Evolutionary conservation across 2,888 invertebrate genomes (phyloP).

Genomic region (Elgonia sp.): DNA sequence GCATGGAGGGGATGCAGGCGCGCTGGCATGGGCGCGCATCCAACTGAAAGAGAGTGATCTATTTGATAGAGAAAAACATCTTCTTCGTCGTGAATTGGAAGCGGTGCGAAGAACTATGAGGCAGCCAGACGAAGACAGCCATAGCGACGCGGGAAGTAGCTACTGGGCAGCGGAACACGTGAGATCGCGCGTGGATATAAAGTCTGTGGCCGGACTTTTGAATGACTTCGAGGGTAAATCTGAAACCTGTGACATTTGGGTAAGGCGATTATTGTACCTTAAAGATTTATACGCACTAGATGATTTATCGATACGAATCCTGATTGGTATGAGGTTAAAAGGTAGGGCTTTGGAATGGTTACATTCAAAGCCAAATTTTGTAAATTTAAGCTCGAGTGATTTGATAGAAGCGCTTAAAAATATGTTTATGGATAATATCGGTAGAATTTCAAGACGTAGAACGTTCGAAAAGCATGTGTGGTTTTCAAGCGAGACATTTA

Average conservation of each 20-base stretch:
- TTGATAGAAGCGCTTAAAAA: slow-evolving; percentile 9
- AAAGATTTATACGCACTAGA: slow-evolving; percentile 20
- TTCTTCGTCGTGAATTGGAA: slow-evolving; percentile 3
- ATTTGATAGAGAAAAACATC: slow-evolving; percentile 3
- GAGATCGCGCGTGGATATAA: background rate
- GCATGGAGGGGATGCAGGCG: background rate
- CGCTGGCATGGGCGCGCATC: no score
- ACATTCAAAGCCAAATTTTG: slow-evolving; percentile 20
- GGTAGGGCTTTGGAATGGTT: slow-evolving; percentile 19
- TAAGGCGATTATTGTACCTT: slow-evolving; percentile 10
- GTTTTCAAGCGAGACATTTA: slow-evolving; percentile 54
- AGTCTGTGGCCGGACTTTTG: background rate
- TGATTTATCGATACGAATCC: background rate
- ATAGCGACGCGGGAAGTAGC: background rate
- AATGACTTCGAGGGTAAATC: slow-evolving; percentile 10
- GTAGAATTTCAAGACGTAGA: background rate
- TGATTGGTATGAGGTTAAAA: slow-evolving; percentile 10
- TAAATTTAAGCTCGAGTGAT: slow-evolving; percentile 5
- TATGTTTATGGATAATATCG: slow-evolving; percentile 11
- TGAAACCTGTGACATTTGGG: slow-evolving; percentile 37
- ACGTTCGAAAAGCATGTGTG: slow-evolving; percentile 48
- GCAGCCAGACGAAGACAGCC: background rate
- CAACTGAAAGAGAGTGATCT: slow-evolving; percentile 20
- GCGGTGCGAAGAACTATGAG: background rate
- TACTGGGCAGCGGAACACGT: background rate